phyloP scores from a whole-genome alignment of 2,888 invertebrate genomes.

The Cyclophora punctaria region DNA sequence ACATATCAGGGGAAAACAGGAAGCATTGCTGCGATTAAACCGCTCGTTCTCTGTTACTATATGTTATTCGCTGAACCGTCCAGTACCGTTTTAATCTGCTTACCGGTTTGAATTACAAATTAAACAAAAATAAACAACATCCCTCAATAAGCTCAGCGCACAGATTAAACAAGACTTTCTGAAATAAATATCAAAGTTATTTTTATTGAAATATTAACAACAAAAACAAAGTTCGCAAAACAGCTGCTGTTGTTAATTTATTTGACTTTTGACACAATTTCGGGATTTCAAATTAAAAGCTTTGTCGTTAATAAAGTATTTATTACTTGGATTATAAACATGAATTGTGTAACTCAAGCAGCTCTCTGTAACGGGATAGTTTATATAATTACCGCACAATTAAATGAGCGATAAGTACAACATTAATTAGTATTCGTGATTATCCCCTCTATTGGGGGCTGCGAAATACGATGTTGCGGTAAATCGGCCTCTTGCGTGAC shows the following conservation, averaged over 20 bases:
- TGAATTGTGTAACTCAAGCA: slow-evolving; percentile 1
- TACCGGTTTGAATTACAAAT: slow-evolving; percentile 29
- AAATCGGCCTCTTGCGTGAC: slow-evolving; percentile 42
- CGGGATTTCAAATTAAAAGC: neutral
- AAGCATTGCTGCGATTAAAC: slow-evolving; percentile 35
- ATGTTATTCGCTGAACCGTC: slow-evolving; percentile 32
- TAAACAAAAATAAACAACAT: slow-evolving; percentile 23
- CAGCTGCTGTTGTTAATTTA: slow-evolving; percentile 25
- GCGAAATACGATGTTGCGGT: slow-evolving; percentile 17
- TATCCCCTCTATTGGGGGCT: slow-evolving; percentile 39
- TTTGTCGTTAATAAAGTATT: slow-evolving; percentile 1
- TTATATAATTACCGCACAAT: slow-evolving; percentile 3
- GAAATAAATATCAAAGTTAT: slow-evolving; percentile 10
- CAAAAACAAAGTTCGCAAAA: slow-evolving; percentile 9
- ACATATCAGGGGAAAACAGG: slow-evolving; percentile 25
- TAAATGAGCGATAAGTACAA: slow-evolving; percentile 17
- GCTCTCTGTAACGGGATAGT: neutral
- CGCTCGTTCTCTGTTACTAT: slow-evolving; percentile 37
- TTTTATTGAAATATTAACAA: slow-evolving; percentile 7
- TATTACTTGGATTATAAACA: slow-evolving; percentile 2
- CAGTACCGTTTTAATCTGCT: slow-evolving; percentile 37
- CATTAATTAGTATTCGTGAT: slow-evolving; percentile 54
- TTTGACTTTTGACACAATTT: neutral
- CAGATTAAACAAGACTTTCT: slow-evolving; percentile 25
- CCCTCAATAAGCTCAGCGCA: slow-evolving; percentile 12